Base-by-base conservation (phyloP, 2,113 vertebrate species). In the Phalacrocorax aristotelis region DNA sequence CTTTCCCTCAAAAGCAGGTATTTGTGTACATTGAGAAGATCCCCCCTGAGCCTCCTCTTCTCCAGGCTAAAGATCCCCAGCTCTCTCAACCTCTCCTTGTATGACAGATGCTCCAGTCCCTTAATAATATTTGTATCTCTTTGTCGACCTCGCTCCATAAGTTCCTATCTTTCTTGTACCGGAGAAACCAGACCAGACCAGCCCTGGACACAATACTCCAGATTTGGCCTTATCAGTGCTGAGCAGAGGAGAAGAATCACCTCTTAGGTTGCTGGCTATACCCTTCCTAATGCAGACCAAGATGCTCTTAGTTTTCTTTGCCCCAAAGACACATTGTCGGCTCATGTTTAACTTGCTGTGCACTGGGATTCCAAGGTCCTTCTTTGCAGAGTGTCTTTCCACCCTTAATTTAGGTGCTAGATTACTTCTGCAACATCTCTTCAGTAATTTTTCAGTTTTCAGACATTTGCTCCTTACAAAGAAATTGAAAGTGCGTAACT, bases 1-100 rank as follows among this genome's bases (percentile, higher is more conserved):
- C n/a, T 34, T 71, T 77, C 13, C 29, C 30, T 81, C 70, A 52
- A 36, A 70, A 60, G 3, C 11, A 60, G 5, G 2, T 40, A n/a
- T 58, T 64, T 36, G 2, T 40, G 52, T 38, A 58, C 5, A 23
- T 19, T 46, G 13, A 13, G 32, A 57, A 81, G 42, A 30, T 54
- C 3, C 2, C 6, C 7, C 1, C 22, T 2, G 3, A 72, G 29
- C 4, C 18, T 18, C 10, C 26, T 44, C 15, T 88, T 69, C 58
- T 86, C n/a, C 40, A 69, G 12, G n/a, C 8, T 58, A 7, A 52
- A 65, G 6, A 52, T 26, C 48, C 10, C 21, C 36, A 80, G 6
- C 3, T 89, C 8, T 55, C 66, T 49, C 29, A 68, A 10, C 6
- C 10, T 38, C 10, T 82, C 19, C 6, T 70, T 6, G 7, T 48